Conservation (phyloP, 2,113 vertebrate species). For the Zingel zingel region DNA sequence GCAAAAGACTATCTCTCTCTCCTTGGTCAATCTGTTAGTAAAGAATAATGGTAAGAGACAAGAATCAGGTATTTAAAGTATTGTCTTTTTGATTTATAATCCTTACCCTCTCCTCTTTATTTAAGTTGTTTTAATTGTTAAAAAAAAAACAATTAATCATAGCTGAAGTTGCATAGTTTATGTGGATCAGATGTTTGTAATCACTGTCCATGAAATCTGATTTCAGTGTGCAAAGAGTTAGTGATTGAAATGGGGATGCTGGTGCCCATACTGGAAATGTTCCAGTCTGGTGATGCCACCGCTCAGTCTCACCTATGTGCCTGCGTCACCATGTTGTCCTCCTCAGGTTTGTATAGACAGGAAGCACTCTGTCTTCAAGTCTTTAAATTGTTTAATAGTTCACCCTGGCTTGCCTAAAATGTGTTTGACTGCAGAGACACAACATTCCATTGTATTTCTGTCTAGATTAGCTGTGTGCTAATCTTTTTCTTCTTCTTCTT, state of each 20-base stretch:
- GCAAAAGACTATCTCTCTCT: slow-evolving; percentile 84
- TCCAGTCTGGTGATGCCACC: slow-evolving; percentile 83
- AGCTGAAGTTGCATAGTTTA: neutral
- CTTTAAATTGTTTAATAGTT: neutral
- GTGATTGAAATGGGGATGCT: slow-evolving; percentile 87
- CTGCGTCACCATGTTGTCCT: slow-evolving; percentile 83
- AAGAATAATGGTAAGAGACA: slow-evolving; percentile 85
- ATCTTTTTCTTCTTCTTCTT: neutral
- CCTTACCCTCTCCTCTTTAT: neutral
- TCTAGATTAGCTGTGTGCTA: neutral
- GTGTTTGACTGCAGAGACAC: neutral
- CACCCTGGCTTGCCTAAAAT: too few species aligned
- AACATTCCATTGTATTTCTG: neutral
- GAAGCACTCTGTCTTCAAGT: neutral
- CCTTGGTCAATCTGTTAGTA: slow-evolving; percentile 85
- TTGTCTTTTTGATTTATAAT: neutral
- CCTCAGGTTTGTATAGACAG: slow-evolving; percentile 80
- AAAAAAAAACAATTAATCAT: neutral
- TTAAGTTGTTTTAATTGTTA: neutral
- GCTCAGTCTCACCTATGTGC: slow-evolving; percentile 88
- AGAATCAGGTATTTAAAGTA: slow-evolving; percentile 20
- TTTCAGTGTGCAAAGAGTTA: slow-evolving; percentile 81
- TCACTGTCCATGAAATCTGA: slow-evolving; percentile 1
- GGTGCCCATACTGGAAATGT: slow-evolving; percentile 86
- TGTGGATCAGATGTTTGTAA: neutral